Base-by-base conservation (phyloP, 1,140 invertebrate species). In the Drosophila albomicans region DNA sequence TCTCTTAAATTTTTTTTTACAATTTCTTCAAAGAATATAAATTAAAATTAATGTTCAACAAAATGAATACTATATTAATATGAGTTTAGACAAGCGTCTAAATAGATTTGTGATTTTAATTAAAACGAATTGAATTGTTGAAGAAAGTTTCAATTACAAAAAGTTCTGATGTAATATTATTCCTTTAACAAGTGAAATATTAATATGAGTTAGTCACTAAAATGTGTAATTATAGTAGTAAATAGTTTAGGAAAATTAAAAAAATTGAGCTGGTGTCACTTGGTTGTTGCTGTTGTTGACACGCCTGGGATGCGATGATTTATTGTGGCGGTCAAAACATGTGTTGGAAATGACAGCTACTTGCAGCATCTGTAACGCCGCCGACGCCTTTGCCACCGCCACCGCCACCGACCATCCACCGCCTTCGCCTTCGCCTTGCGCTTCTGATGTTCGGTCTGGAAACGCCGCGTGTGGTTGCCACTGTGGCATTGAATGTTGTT, bases 291-390 rank as follows among this genome's bases (percentile, higher is more conserved):
- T 70, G 65, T 45, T 66, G 67, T 74, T 82, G 79, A 82, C 77
- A 88, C 78, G 84, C 86, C 75, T 75, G 89, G 81, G 78, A 85
- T 74, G 65, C 69, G 86, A 91, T 91, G 90, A 91, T 91, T 91
- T 91, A 91, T 91, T 88, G 78, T 62, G 54, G 82, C 81, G 90
- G 90, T 91, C 90, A 91, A 91, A 91, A 91, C 90, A 91, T 91
- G 90, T 91, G 90, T 91, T 91, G 76, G 90, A 91, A 91, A 71
- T 91, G 90, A 91, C 90, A 91, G 90, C 90, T 88, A 85, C 90
- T 91, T 90, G 86, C 90, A 75, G 90, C 82, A 91, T 91, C 86
- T 91, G 78, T 82, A 85, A 85, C 74, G 74, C 82, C 78, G 88
- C 76, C 75, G 78, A 70, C 70, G 82, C 82, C 81, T 67, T 32